phyloP scores from a whole-genome alignment of 1,140 invertebrate genomes.

The Micrasema longulum region DNA sequence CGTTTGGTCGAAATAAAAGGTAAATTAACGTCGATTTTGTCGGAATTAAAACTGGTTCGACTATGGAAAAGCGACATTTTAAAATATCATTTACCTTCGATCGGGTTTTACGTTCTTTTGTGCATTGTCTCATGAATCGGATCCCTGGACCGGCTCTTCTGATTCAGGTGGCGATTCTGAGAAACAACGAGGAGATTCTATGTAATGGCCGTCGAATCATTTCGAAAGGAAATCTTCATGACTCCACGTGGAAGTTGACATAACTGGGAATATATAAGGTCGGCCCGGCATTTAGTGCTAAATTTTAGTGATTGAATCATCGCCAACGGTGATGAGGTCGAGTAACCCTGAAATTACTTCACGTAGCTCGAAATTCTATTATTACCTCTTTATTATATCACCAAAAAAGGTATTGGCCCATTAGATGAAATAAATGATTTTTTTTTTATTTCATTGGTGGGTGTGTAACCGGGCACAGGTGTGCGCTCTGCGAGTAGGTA shows the following conservation, averaged over 20 bases:
- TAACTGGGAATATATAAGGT: conserved; percentile 11
- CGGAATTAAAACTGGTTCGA: too few relatives aligned
- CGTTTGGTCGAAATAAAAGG: too few relatives aligned
- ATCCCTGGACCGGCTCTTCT: conserved; percentile 2
- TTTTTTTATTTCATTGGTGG: too few relatives aligned
- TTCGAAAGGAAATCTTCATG: conserved; percentile 11
- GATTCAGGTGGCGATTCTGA: conserved; percentile 16
- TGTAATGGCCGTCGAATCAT: conserved; percentile 23
- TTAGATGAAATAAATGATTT: too few relatives aligned
- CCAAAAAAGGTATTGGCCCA: too few relatives aligned
- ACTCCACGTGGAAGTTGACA: conserved; percentile 24
- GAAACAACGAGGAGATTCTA: conserved; percentile 22
- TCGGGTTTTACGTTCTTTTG: too few relatives aligned
- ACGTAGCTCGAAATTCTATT: too few relatives aligned
- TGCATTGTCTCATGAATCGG: conserved; percentile 4
- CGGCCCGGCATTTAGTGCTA: background rate
- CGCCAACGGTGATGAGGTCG: too few relatives aligned
- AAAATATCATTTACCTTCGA: background rate
- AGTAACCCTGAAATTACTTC: background rate
- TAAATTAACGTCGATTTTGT: too few relatives aligned
- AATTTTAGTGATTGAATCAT: background rate
- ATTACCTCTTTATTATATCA: too few relatives aligned
- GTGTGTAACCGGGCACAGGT: too few relatives aligned
- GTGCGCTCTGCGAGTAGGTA: too few relatives aligned
- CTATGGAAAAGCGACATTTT: background rate